These are phyloP conservation scores for Onthophagus sagittarius DNA, from an alignment of 2,888 invertebrate genomes.

Conservation along the genomic window DNA sequence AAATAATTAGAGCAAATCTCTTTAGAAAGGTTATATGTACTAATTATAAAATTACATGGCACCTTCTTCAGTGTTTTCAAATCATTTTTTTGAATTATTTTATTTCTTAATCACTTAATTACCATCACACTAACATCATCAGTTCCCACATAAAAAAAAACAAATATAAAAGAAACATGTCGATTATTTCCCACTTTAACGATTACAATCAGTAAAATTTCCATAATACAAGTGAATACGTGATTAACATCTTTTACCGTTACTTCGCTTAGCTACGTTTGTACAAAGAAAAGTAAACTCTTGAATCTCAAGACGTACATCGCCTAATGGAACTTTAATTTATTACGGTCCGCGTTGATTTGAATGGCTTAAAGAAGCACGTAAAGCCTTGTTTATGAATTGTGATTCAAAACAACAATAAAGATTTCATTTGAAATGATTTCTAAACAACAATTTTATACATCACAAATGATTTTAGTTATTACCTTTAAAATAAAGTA, in stretches of 20 bases:
- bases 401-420: not conserved
- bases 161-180: too few species aligned
- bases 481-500: slow-evolving; percentile 16
- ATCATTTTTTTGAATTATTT: too few species aligned
- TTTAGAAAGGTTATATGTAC: not conserved
- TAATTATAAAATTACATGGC: not conserved
- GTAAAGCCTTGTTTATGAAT: not conserved
- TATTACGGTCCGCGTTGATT: not conserved
- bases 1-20: not conserved
- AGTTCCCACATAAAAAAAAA: too few species aligned
- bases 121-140: too few species aligned
- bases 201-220: too few species aligned
- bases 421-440: not conserved
- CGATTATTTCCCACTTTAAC: too few species aligned
- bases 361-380: not conserved
- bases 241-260: not conserved
- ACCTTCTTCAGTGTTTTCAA: not conserved
- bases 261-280: not conserved
- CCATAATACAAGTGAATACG: not conserved
- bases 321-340: not conserved
- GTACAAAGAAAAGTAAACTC: not conserved
- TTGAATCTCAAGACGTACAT: not conserved
- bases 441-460: not conserved
- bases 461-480: not conserved
- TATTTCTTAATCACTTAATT: too few species aligned